Conservation (phyloP, 2,113 vertebrate genomes). For the Kryptolebias marmoratus region DNA sequence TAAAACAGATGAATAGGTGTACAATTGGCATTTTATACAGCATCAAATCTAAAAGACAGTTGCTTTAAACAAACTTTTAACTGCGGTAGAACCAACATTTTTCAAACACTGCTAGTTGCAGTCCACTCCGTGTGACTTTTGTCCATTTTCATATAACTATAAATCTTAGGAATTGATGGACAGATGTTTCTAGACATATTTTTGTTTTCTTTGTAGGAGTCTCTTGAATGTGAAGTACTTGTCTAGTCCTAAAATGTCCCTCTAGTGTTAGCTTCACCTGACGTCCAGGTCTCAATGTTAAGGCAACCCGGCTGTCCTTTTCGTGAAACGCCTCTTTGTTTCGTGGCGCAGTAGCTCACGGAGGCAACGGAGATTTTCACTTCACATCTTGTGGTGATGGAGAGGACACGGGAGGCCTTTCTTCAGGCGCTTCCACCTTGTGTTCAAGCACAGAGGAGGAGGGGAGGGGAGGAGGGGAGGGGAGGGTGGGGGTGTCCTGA, state of each 20-base stretch:
- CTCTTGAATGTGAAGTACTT: too few species aligned
- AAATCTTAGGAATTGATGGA: too few species aligned
- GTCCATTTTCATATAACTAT: too few species aligned
- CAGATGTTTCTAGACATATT: too few species aligned
- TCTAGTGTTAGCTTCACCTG: slow-evolving; percentile 42
- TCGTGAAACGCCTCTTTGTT: slow-evolving; percentile 70
- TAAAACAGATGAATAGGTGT: too few species aligned
- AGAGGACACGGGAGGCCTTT: slow-evolving; percentile 69
- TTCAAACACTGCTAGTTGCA: too few species aligned
- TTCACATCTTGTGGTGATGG: slow-evolving; percentile 35
- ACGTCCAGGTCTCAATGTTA: slow-evolving; percentile 40
- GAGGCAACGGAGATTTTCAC: slow-evolving; percentile 37
- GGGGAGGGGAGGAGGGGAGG: slow-evolving; percentile 20
- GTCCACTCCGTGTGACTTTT: too few species aligned
- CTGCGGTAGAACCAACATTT: too few species aligned
- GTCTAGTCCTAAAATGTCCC: slow-evolving; percentile 7
- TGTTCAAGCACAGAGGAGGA: slow-evolving; percentile 40
- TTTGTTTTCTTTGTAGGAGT: too few species aligned
- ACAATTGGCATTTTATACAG: too few species aligned
- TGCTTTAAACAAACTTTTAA: too few species aligned
- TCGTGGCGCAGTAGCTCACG: slow-evolving; percentile 24
- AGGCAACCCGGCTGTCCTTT: slow-evolving; percentile 47
- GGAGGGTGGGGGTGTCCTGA: slow-evolving; percentile 56
- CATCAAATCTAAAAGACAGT: too few species aligned
- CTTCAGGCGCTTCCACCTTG: slow-evolving; percentile 51